Evolutionary conservation across 2,797 vertebrate genomes (phyloP), one percentile per base, ranked within the genome.

Genomic region (Tenualosa ilisha): DNA sequence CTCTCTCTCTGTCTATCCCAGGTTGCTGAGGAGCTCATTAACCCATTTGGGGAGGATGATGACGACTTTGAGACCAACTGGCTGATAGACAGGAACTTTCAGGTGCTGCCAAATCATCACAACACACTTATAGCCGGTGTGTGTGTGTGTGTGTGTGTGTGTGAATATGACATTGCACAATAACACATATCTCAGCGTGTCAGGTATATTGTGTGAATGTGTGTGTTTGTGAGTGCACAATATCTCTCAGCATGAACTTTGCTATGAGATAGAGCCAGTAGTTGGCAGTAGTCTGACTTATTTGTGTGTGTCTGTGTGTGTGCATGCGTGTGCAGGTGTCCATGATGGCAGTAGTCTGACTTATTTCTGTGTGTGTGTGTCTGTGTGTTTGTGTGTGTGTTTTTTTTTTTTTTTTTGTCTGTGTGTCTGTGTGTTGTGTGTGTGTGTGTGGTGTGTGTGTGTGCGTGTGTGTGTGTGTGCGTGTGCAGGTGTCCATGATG

Each of bases 21-120:
- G 97, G 98, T 98, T 2, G 97, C 97, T 0, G 97, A 98, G 89
- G 97, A 98, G 90, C 94, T 98, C 79, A 97, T 98, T 85, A 98
- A 99, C 89, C 97, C 97, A 0, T 99, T 99, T 6, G 98, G 98
- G 89, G 97, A 98, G 89, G 98, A 99, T 0, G 97, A 99, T 0
- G 97, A 98, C 0, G 97, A 98, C 89, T 98, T 98, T 91, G 97
- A 98, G 93, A 97, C 96, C 87, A 98, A 99, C 92, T 97, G 97
- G 87, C 91, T 98, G 56, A 98, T 99, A 20, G 98, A 99, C 91
- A 92, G 97, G 82, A 98, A 98, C 90, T 97, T 98, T 89, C 98
- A 98, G 97, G 97, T 96, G 24, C 63, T 65, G 13, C 86, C n/a
- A n/a, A n/a, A n/a, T n/a, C n/a, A n/a, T n/a, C n/a, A n/a, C n/a